These are phyloP conservation scores for Hypothenemus hampei DNA, from an alignment of 1,140 invertebrate species.

Conservation along the genomic window DNA sequence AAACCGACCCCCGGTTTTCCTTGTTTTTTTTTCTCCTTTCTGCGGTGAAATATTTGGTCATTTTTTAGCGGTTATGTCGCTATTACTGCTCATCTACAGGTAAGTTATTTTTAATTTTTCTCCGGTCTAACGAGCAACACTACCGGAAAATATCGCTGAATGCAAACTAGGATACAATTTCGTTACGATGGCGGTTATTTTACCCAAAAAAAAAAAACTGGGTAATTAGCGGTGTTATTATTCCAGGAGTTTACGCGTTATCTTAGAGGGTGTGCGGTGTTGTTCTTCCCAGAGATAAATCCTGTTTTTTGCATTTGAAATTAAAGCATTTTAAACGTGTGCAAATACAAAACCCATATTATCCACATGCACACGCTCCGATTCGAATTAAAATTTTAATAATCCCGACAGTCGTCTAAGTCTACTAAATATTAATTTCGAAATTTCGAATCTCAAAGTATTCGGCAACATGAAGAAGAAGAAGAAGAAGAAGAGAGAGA, in stretches of 20 bases:
- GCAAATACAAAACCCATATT: too few species aligned
- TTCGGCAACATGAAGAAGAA: slow-evolving; percentile 23
- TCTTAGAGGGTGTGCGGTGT: too few species aligned
- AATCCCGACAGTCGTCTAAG: slow-evolving; percentile 20
- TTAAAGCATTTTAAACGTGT: too few species aligned
- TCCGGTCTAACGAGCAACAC: slow-evolving; percentile 19
- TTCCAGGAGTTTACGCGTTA: too few species aligned
- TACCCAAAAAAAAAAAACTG: slow-evolving; percentile 1
- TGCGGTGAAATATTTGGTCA: slow-evolving; percentile 7
- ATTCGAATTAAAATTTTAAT: slow-evolving; percentile 25
- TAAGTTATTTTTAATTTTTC: slow-evolving; percentile 23
- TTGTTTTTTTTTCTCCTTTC: too few species aligned
- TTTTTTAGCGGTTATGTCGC: slow-evolving; percentile 17
- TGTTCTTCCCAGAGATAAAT: too few species aligned
- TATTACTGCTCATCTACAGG: slow-evolving; percentile 21
- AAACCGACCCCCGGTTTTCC: too few species aligned
- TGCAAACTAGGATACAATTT: slow-evolving; percentile 19
- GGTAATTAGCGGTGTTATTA: slow-evolving; percentile 14
- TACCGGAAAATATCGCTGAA: slow-evolving; percentile 17
- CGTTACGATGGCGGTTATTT: slow-evolving; percentile 12
- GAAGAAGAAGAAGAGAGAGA: too few species aligned
- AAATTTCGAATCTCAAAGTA: slow-evolving; percentile 25
- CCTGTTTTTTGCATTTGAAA: too few species aligned
- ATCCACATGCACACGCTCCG: too few species aligned
- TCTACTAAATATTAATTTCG: slow-evolving; percentile 21